Percentiles rank a stretch among this genome's conserved stretches.
phyloP scores from a whole-genome alignment of 2,797 vertebrate species.

The Darevskia mixta region DNA sequence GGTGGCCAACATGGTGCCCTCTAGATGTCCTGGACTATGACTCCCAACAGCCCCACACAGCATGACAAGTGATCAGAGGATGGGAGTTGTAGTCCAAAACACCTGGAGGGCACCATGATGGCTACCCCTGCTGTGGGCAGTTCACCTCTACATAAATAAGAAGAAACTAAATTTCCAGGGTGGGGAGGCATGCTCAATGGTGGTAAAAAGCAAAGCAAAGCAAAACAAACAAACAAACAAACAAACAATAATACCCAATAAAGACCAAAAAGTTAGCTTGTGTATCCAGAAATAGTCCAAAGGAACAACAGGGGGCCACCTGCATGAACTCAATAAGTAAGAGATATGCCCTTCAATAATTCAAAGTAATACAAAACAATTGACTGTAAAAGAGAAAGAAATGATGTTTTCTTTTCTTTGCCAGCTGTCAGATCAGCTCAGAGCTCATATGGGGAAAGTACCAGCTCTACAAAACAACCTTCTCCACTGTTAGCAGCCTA shows the following conservation, averaged over 20 bases:
- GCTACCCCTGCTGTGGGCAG: too few relatives aligned
- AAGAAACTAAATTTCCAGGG: too few relatives aligned
- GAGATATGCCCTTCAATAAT: not conserved
- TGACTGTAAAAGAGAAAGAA: accelerated
- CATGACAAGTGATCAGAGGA: too few relatives aligned
- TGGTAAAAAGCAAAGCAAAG: too few relatives aligned
- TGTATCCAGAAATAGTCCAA: not conserved
- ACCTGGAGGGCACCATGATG: too few relatives aligned
- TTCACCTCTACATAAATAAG: too few relatives aligned
- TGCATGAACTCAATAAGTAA: not conserved
- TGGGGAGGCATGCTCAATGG: too few relatives aligned
- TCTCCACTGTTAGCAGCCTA: accelerated
- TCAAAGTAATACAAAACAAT: not conserved
- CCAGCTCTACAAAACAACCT: not conserved
- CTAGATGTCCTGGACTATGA: too few relatives aligned
- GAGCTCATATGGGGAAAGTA: not conserved
- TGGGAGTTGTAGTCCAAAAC: too few relatives aligned
- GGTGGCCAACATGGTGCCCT: too few relatives aligned
- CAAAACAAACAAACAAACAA: too few relatives aligned
- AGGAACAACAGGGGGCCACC: not conserved
- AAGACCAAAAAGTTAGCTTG: not conserved
- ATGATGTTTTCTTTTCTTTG: not conserved
- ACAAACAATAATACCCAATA: not conserved
- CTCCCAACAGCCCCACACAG: too few relatives aligned
- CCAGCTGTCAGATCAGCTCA: not conserved